Percentiles rank a stretch among this genome's conserved stretches.
Evolutionary conservation across 2,113 vertebrate genomes (phyloP).

Genomic region (Thomomys bottae): DNA sequence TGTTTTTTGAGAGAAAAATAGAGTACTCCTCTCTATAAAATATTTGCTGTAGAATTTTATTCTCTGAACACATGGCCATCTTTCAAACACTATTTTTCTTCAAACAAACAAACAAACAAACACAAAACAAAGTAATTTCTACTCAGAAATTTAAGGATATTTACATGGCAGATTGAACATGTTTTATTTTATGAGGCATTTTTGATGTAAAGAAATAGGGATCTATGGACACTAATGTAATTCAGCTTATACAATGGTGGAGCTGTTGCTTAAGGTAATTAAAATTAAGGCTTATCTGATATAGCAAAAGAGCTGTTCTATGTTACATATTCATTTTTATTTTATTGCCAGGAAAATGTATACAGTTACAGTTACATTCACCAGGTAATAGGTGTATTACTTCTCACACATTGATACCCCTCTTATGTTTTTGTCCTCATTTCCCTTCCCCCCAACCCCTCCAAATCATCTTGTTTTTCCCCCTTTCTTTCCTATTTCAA

Average conservation of each 20-base stretch:
- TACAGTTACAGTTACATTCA: no score
- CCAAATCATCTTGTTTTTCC: no score
- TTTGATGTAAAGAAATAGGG: conserved; percentile 13
- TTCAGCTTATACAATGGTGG: not conserved
- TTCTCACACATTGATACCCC: no score
- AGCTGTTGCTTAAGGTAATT: not conserved
- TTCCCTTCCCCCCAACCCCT: no score
- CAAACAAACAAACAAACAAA: not conserved
- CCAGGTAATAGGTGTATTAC: no score
- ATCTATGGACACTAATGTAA: not conserved
- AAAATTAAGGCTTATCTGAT: conserved; percentile 29
- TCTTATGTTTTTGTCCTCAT: no score
- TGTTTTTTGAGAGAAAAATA: conserved; percentile 57
- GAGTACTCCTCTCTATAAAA: conserved; percentile 33
- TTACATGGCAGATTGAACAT: no score
- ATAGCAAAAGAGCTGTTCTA: conserved; percentile 6
- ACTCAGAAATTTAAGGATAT: conserved; percentile 27
- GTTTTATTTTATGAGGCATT: conserved; percentile 21
- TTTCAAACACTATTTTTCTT: not conserved
- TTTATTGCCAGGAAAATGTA: no score
- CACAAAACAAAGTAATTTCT: not conserved
- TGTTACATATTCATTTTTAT: conserved; percentile 14
- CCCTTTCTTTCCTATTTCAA: no score
- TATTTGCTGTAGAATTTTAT: conserved; percentile 49
- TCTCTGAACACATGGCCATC: not conserved